phyloP scores from a whole-genome alignment of 2,888 invertebrate species.

The Andrena flavipes region DNA sequence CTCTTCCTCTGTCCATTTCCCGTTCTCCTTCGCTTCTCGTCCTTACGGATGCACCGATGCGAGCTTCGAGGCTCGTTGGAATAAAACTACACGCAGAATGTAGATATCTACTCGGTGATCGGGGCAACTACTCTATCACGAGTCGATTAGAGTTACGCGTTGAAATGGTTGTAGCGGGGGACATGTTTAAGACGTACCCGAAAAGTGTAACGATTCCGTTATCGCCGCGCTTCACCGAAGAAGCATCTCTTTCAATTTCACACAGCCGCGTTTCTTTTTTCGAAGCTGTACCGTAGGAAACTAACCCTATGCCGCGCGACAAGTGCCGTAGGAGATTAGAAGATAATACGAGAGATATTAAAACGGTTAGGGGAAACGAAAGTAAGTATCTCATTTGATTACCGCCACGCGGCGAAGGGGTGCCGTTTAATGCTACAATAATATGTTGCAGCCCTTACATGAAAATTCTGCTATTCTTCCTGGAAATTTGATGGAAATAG shows the following conservation, averaged over 20 bases:
- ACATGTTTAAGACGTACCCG: no score
- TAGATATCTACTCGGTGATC: conserved; percentile 9
- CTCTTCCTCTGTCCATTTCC: not conserved
- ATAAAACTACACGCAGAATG: conserved; percentile 55
- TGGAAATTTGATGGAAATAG: not conserved
- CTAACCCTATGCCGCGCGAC: not conserved
- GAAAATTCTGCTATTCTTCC: conserved; percentile 1
- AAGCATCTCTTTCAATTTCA: no score
- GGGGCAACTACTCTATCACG: conserved; percentile 9
- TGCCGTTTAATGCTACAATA: conserved; percentile 14
- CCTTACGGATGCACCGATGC: conserved; percentile 47
- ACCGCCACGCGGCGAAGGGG: not conserved
- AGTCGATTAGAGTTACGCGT: conserved; percentile 4
- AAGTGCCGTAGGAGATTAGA: not conserved
- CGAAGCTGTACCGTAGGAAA: not conserved
- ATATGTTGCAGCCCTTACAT: conserved; percentile 22
- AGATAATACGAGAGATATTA: conserved; percentile 32
- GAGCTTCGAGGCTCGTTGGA: conserved; percentile 65
- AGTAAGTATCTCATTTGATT: conserved; percentile 20
- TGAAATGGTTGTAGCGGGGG: no score
- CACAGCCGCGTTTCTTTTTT: no score
- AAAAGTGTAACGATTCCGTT: no score
- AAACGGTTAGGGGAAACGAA: conserved; percentile 27
- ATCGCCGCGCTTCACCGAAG: no score
- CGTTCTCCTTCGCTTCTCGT: conserved; percentile 8